Base-by-base conservation (phyloP, 2,888 invertebrate genomes). In the Drosophila stalkeri region DNA sequence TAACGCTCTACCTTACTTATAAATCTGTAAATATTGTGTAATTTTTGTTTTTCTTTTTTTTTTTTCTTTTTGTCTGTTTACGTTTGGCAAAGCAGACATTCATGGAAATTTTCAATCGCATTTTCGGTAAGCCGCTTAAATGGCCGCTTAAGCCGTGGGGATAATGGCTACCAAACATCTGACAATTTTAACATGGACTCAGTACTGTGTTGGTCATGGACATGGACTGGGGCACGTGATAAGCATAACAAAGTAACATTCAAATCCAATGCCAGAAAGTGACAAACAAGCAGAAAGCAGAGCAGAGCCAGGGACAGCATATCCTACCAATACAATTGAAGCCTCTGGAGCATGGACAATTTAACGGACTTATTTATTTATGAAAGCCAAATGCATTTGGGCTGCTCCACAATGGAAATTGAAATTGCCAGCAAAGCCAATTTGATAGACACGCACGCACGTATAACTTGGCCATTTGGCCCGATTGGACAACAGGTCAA, bases 121-220 rank as follows among this genome's bases (percentile, higher is more conserved):
- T 86, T 81, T 90, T 54, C 33, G 43, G 33, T 90, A 90, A 85
- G 87, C 90, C 67, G 87, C 90, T 85, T 85, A 90, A 90, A 89
- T 69, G 56, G 70, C 60, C 62, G 65, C 72, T 66, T 89, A 75
- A 85, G 89, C 90, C 87, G 69, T 47, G 64, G 39, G 80, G 80
- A 81, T 81, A 69, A 78, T 68, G 63, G 44, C 57, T 46, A 31
- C 23, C 51, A 70, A 51, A 49, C 69, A 80, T 65, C 27, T 74
- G 77, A 76, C 60, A 75, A 62, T 68, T 73, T 62, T n/a, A 46
- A 39, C 27, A 51, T 43, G 35, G 56, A 16, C 41, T 23, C 23
- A 39, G 44, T 18, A 16, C 16, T 27, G 41, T 31, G 39, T 20
- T 23, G 54, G 54, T 27, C 55, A 14, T 64, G 55, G 27, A 14